Percentiles rank a stretch among this genome's conserved stretches.
These are phyloP conservation scores for Agriopis aurantiaria DNA, from an alignment of 2,888 invertebrate genomes.

Conservation along the genomic window DNA sequence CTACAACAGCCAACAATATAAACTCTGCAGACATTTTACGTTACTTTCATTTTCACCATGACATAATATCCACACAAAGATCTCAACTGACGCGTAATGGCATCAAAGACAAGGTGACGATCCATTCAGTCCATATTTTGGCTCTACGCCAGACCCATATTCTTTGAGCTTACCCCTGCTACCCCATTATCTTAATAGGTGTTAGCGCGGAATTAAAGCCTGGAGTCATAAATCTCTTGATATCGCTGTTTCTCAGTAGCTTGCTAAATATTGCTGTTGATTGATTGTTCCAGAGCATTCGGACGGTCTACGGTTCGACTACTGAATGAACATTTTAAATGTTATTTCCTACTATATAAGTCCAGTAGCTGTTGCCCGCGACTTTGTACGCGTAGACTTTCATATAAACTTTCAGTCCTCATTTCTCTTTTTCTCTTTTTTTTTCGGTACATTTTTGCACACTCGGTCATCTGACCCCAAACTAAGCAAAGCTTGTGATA, in stretches of 20 bases:
- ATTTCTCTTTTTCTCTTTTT: too few species aligned
- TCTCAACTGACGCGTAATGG: constrained; percentile 52
- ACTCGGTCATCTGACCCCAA: too few species aligned
- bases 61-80: constrained; percentile 5
- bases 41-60: constrained; percentile 25
- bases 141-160: constrained; percentile 68
- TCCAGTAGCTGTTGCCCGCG: too few species aligned
- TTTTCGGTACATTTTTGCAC: too few species aligned
- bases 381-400: too few species aligned
- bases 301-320: too few species aligned
- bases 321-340: too few species aligned
- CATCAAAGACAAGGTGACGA: constrained; percentile 59
- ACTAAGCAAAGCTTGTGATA: too few species aligned
- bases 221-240: not conserved
- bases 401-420: too few species aligned
- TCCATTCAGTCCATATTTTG: constrained; percentile 58
- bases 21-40: constrained; percentile 9
- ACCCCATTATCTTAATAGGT: constrained; percentile 68
- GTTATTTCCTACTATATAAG: too few species aligned
- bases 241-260: not conserved
- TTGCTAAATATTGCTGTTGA: too few species aligned
- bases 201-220: constrained; percentile 20
- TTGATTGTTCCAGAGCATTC: too few species aligned
- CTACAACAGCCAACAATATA: constrained; percentile 9
- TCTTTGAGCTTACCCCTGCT: constrained; percentile 72